Percentiles rank a stretch among this genome's conserved stretches.
Evolutionary conservation across 2,113 vertebrate species (phyloP).

Genomic region (Ceratotherium simum): DNA sequence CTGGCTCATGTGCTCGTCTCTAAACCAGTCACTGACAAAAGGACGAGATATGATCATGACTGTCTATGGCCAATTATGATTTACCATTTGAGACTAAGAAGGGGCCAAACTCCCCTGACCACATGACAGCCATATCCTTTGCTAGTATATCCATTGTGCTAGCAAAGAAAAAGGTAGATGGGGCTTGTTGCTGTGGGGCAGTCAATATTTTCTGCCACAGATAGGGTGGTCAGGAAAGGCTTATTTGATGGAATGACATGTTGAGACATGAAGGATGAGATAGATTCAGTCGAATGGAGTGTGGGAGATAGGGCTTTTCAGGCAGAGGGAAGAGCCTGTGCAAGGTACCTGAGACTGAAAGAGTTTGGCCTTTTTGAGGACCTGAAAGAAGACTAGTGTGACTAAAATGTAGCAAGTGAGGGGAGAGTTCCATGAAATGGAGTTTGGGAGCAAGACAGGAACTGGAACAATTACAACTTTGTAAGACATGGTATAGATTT

Average conservation of each 20-base stretch:
- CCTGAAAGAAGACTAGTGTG: neutral
- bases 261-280: neutral
- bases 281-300: neutral
- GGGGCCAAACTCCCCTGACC: neutral
- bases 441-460: neutral
- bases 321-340: neutral
- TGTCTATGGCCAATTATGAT: neutral
- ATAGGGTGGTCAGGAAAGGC: neutral
- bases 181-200: neutral
- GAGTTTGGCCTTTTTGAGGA: neutral
- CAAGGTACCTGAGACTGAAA: neutral
- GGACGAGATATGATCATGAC: neutral
- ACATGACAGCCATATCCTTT: neutral
- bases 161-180: neutral
- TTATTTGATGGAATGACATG: neutral
- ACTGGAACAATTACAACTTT: neutral
- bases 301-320: neutral
- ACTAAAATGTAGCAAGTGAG: neutral
- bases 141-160: neutral
- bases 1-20: neutral
- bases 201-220: neutral
- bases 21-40: neutral
- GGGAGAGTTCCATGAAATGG: neutral
- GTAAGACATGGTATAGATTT: neutral
- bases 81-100: neutral